These are phyloP conservation scores for Protaetia brevitarsis DNA, from an alignment of 1,140 invertebrate species.

Conservation along the genomic window DNA sequence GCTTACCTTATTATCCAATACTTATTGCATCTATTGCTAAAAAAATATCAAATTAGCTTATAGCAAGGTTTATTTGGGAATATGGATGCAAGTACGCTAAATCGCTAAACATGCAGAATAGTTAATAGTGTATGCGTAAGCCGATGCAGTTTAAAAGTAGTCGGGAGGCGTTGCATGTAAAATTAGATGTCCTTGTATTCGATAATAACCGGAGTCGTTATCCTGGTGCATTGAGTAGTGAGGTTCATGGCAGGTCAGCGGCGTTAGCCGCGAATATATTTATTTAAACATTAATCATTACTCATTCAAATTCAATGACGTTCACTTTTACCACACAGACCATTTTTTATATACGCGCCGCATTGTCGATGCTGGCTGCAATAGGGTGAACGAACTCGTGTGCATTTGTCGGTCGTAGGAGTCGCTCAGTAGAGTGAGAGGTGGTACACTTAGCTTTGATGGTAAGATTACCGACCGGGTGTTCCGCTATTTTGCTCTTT, in stretches of 20 bases:
- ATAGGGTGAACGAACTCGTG: constrained; percentile 3
- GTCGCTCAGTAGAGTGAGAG: neutral
- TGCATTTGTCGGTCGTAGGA: constrained; percentile 1
- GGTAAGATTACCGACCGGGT: no score
- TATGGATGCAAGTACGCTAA: neutral
- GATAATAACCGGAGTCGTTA: constrained; percentile 16
- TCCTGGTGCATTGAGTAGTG: constrained; percentile 10
- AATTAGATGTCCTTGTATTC: constrained; percentile 18
- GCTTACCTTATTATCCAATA: no score
- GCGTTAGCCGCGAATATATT: constrained; percentile 15
- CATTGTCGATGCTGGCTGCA: constrained; percentile 5
- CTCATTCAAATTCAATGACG: constrained; percentile 18
- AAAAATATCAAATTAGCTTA: no score
- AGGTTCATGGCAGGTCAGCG: constrained; percentile 8
- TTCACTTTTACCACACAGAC: constrained; percentile 15
- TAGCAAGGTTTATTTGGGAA: no score
- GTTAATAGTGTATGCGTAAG: neutral
- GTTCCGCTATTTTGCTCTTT: neutral
- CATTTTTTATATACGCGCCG: neutral
- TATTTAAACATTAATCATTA: constrained; percentile 19
- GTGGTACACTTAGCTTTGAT: neutral
- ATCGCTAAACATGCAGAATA: neutral
- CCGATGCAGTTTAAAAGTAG: neutral
- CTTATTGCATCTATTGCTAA: no score
- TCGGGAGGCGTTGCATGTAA: constrained; percentile 4